phyloP scores from a whole-genome alignment of 2,113 vertebrate genomes.

The Oncorhynchus mykiss region DNA sequence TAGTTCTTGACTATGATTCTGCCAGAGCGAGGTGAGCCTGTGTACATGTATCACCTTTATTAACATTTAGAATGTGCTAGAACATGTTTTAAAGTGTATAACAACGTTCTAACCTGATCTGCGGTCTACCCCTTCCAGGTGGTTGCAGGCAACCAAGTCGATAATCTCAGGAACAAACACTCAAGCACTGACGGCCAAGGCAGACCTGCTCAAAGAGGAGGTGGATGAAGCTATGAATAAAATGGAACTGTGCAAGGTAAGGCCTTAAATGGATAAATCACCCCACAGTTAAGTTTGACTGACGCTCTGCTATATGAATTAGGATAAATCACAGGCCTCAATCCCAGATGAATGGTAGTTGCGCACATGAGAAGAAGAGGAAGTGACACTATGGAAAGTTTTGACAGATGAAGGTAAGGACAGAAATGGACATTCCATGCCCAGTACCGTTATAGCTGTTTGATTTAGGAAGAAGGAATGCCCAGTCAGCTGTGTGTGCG shows the following conservation, averaged over 20 bases:
- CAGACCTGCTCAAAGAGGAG: slow-evolving; percentile 95
- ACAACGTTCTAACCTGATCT: neutral
- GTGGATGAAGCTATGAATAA: slow-evolving; percentile 98
- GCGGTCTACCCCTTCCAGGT: slow-evolving; percentile 68
- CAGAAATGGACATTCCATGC: slow-evolving; percentile 1
- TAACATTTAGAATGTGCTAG: neutral
- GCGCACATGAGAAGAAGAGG: no score
- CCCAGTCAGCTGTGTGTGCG: slow-evolving; percentile 30
- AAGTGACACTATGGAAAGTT: neutral
- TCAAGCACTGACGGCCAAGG: slow-evolving; percentile 94
- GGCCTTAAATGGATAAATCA: neutral
- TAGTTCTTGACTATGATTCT: slow-evolving; percentile 97
- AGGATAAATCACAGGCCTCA: neutral
- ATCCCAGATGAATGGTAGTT: neutral
- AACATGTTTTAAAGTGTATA: neutral
- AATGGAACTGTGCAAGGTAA: slow-evolving; percentile 97
- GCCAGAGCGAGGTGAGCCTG: slow-evolving; percentile 87
- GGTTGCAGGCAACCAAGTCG: slow-evolving; percentile 97
- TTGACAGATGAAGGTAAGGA: neutral
- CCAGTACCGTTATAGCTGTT: neutral
- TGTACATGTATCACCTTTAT: neutral
- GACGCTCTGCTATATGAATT: neutral
- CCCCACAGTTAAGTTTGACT: no score
- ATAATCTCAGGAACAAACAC: slow-evolving; percentile 93
- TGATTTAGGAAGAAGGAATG: slow-evolving; percentile 27